phyloP scores from a whole-genome alignment of 2,797 vertebrate species.

The Intellagama lesueurii region DNA sequence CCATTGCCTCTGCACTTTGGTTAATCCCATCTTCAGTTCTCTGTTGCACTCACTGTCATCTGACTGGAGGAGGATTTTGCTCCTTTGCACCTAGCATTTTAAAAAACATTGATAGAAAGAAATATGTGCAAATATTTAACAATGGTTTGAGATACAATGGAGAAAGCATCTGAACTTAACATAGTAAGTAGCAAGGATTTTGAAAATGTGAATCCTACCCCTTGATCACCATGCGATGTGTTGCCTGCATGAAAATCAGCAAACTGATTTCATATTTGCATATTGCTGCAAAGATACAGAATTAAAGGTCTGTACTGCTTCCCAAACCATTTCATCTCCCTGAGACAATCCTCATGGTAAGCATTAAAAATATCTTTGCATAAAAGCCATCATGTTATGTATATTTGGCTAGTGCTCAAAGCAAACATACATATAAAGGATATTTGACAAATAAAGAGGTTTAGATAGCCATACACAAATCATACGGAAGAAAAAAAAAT shows the following conservation, averaged over 20 bases:
- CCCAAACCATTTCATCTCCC: constrained; percentile 5
- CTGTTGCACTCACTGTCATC: neutral
- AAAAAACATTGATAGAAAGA: neutral
- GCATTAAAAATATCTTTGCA: constrained; percentile 20
- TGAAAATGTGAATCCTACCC: neutral
- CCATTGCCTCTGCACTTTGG: neutral
- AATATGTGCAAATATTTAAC: neutral
- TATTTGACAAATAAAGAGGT: constrained; percentile 3
- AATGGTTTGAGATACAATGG: neutral
- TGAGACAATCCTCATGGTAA: constrained; percentile 10
- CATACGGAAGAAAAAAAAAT: neutral
- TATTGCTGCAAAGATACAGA: neutral
- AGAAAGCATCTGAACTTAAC: neutral
- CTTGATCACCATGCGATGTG: constrained; percentile 2
- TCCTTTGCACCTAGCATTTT: neutral
- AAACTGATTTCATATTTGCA: neutral
- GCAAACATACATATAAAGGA: constrained; percentile 26
- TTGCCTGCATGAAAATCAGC: constrained; percentile 4
- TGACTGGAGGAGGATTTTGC: neutral
- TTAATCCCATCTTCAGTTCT: neutral
- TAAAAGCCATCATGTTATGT: neutral
- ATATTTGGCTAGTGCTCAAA: constrained; percentile 29
- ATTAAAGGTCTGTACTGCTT: neutral
- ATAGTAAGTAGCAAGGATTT: neutral
- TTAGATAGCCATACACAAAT: constrained; percentile 32